phyloP scores from a whole-genome alignment of 2,797 vertebrate genomes.

The Neopelma chrysocephalum region DNA sequence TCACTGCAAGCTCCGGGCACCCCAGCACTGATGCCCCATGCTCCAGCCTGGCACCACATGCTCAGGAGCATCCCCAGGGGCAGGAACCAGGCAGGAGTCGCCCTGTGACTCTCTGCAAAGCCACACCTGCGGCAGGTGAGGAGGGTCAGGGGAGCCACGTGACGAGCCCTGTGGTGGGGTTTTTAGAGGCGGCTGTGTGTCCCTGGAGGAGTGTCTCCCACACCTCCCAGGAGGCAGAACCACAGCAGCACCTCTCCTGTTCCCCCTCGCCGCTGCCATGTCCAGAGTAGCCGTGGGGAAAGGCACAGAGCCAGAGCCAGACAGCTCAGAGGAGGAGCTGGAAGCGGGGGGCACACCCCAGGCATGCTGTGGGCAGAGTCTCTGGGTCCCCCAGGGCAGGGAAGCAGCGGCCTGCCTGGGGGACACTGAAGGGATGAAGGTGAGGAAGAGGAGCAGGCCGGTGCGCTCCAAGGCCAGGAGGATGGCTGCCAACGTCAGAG shows the following conservation, averaged over 20 bases:
- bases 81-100: neutral
- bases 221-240: neutral
- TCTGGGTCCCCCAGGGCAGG: constrained; percentile 65
- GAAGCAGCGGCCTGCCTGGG: neutral
- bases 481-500: constrained; percentile 91
- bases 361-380: neutral
- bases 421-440: constrained; percentile 72
- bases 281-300: neutral
- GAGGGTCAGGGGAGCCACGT: constrained; percentile 77
- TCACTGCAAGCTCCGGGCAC: neutral
- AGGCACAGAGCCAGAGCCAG: constrained; percentile 74
- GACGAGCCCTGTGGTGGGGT: constrained; percentile 74
- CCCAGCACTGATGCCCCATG: rapidly evolving
- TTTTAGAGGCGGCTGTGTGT: constrained; percentile 72
- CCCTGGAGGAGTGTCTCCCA: constrained; percentile 63
- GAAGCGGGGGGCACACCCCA: neutral
- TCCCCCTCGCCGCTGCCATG: constrained; percentile 35
- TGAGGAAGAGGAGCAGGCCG: constrained; percentile 82
- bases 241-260: neutral
- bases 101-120: neutral
- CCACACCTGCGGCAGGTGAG: constrained; percentile 76
- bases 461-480: constrained; percentile 88
- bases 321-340: constrained; percentile 80
- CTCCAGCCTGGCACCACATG: rapidly evolving
- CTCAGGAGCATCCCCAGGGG: neutral